Conservation (phyloP, 2,888 invertebrate genomes). For the Hemistola chrysoprasaria region DNA sequence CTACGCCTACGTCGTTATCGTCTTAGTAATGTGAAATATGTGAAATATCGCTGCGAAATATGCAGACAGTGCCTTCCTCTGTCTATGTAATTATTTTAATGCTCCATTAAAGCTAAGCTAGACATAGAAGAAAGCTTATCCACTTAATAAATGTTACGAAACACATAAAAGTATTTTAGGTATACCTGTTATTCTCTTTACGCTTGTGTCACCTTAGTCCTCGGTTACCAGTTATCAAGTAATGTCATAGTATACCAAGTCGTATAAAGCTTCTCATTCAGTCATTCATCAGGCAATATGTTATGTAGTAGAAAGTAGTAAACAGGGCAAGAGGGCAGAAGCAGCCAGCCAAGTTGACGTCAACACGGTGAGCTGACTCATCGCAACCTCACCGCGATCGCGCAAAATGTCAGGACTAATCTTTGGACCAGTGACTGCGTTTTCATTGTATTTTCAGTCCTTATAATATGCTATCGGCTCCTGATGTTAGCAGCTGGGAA, state of each 20-base stretch:
- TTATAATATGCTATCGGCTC: no score
- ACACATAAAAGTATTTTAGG: no score
- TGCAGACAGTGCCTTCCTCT: slow-evolving; percentile 4
- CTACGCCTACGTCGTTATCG: slow-evolving; percentile 13
- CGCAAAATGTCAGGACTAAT: slow-evolving; percentile 31
- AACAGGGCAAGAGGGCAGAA: slow-evolving; percentile 42
- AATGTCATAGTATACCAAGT: no score
- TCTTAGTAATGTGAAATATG: slow-evolving; percentile 16
- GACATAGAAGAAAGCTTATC: no score
- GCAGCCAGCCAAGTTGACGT: slow-evolving; percentile 33
- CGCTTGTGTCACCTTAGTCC: no score
- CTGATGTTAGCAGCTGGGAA: no score
- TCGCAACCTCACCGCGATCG: slow-evolving; percentile 25
- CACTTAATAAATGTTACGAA: no score
- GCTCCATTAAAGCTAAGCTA: no score
- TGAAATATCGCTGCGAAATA: slow-evolving; percentile 20
- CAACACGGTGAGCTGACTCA: slow-evolving; percentile 40
- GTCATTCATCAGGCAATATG: slow-evolving; percentile 20
- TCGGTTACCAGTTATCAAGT: no score
- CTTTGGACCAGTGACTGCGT: slow-evolving; percentile 22
- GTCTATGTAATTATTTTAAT: not conserved
- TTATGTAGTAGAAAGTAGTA: slow-evolving; percentile 46
- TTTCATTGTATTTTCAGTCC: slow-evolving; percentile 4
- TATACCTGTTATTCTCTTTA: no score
- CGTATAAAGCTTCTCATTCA: no score